A percentile compares a stretch with the other conserved stretches of the same genome.
Conservation (phyloP, 2,113 vertebrate species). For the Ia io region DNA sequence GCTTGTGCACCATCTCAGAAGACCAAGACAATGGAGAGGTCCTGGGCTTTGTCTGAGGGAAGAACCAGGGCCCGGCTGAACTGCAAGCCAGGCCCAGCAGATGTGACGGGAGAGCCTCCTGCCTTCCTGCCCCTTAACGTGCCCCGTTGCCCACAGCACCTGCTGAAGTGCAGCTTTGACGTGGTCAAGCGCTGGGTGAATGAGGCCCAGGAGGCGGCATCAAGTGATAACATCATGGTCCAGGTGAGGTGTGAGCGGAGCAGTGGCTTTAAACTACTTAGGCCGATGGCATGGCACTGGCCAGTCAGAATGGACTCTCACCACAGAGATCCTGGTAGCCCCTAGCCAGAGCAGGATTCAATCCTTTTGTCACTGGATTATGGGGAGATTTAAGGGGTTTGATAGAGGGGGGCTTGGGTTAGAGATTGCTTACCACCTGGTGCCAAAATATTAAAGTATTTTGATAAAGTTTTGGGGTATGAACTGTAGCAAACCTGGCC, state of each 20-base stretch:
- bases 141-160: conserved; percentile 78
- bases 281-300: background rate
- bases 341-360: background rate
- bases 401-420: background rate
- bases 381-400: background rate
- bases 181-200: conserved; percentile 90
- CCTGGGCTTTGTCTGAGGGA: background rate
- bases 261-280: background rate
- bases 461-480: background rate
- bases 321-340: background rate
- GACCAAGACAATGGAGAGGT: background rate
- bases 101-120: background rate
- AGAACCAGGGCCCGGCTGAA: background rate
- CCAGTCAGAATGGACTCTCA: background rate
- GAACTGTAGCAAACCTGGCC: background rate
- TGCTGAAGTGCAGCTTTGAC: conserved; percentile 87
- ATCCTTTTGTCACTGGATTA: background rate
- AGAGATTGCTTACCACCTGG: background rate
- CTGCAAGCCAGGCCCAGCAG: background rate
- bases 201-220: conserved; percentile 88
- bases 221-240: conserved; percentile 89
- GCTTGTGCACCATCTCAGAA: background rate
- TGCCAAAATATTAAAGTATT: background rate
- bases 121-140: background rate
- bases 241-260: conserved; percentile 77